Conservation (phyloP, 2,888 invertebrate genomes). For the Drosophila subsilvestris region DNA sequence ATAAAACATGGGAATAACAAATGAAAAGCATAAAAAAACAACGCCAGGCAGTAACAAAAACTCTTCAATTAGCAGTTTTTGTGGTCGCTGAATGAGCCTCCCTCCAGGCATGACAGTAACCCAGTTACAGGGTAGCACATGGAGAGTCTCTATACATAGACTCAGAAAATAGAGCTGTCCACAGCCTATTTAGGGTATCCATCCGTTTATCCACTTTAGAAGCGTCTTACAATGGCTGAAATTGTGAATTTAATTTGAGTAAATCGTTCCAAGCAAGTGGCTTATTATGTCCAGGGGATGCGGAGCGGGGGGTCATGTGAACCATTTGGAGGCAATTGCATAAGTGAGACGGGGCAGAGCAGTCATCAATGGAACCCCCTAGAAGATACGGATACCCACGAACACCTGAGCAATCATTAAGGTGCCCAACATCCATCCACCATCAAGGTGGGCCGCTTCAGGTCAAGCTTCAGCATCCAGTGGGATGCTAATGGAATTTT, state of each 20-base stretch:
- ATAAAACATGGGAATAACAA: slow-evolving; percentile 48
- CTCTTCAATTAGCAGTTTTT: slow-evolving; percentile 65
- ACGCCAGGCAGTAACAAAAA: slow-evolving; percentile 38
- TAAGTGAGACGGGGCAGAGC: slow-evolving; percentile 1
- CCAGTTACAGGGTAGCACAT: slow-evolving; percentile 7
- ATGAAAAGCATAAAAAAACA: slow-evolving; percentile 18
- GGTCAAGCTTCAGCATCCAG: slow-evolving; percentile 19
- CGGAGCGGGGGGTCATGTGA: slow-evolving; percentile 65
- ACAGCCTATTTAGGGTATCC: not conserved
- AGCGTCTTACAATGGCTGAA: slow-evolving; percentile 6
- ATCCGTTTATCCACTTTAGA: not conserved
- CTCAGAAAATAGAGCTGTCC: not conserved
- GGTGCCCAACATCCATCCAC: not conserved
- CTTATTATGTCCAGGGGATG: slow-evolving; percentile 38
- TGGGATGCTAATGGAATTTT: slow-evolving; percentile 76
- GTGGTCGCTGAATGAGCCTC: slow-evolving; percentile 7
- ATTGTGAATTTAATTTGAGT: slow-evolving; percentile 27
- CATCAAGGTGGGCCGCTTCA: slow-evolving; percentile 1
- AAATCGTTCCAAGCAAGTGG: slow-evolving; percentile 32
- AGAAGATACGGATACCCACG: not conserved
- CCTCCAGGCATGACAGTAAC: not conserved
- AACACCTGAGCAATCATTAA: slow-evolving; percentile 7
- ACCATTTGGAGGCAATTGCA: slow-evolving; percentile 49
- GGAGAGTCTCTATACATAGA: not conserved
- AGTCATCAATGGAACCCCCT: not conserved